phyloP scores from a whole-genome alignment of 2,113 vertebrate species.

The Phylloscopus trochilus region DNA sequence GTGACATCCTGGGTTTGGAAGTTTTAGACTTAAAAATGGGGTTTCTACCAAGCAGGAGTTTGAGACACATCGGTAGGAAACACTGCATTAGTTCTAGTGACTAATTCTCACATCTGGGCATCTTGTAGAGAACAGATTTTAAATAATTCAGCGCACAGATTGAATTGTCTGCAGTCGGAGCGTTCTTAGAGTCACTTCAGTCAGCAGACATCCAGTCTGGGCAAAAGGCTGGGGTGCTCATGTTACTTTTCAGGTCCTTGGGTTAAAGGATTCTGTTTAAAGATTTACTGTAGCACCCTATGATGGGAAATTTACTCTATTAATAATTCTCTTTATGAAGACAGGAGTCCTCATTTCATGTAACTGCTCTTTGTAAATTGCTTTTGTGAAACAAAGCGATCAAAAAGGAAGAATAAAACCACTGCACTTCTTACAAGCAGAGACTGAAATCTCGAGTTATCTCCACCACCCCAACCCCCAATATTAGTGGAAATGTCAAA shows the following conservation, averaged over 20 bases:
- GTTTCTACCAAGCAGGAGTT: background rate
- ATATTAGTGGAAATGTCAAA: background rate
- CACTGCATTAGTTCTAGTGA: background rate
- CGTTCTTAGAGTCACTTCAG: constrained; percentile 36
- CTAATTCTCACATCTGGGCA: constrained; percentile 20
- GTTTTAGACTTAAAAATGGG: background rate
- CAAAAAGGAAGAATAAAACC: background rate
- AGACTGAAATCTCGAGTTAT: background rate
- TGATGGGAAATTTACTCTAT: background rate
- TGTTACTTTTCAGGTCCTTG: constrained; percentile 53
- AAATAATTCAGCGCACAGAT: constrained; percentile 55
- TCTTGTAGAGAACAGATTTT: constrained; percentile 23
- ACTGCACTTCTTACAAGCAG: background rate
- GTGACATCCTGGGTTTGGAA: background rate
- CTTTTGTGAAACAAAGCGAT: background rate
- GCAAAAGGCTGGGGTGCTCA: constrained; percentile 18
- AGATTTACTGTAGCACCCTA: constrained; percentile 1
- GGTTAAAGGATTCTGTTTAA: constrained; percentile 31
- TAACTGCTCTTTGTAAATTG: background rate
- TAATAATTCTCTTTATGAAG: constrained; percentile 23
- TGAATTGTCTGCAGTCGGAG: constrained; percentile 39
- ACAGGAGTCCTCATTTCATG: background rate
- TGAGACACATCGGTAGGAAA: background rate
- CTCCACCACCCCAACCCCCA: background rate
- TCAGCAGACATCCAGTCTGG: constrained; percentile 68